These are phyloP conservation scores for Salmo trutta DNA, from an alignment of 2,797 vertebrate species.

Conservation along the genomic window DNA sequence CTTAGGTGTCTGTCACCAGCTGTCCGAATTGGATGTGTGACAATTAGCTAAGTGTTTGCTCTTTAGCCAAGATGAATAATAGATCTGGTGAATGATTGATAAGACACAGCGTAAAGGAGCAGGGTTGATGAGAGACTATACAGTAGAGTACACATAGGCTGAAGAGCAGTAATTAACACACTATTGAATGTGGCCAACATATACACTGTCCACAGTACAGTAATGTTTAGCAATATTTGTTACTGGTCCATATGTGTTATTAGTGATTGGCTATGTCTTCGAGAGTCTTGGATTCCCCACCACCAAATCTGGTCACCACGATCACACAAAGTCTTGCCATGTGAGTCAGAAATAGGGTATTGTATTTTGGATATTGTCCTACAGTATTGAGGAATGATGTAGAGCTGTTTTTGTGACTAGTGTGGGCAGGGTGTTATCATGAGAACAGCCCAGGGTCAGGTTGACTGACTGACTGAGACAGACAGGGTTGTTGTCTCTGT, in stretches of 20 bases:
- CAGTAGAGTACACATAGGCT: background rate
- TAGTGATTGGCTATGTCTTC: background rate
- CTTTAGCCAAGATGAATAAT: constrained; percentile 84
- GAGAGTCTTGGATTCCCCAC: background rate
- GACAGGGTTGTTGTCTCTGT: background rate
- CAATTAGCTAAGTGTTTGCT: constrained; percentile 80
- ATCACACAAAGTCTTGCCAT: background rate
- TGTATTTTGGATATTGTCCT: background rate
- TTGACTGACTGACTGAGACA: background rate
- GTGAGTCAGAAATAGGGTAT: background rate
- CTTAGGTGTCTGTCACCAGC: constrained; percentile 29
- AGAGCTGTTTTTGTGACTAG: background rate
- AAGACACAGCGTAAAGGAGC: constrained; percentile 57
- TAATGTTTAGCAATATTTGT: no score
- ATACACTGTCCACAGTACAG: background rate
- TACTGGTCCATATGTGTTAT: background rate
- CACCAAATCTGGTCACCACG: background rate
- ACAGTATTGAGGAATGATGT: background rate
- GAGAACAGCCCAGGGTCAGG: background rate
- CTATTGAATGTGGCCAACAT: background rate
- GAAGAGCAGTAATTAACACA: background rate
- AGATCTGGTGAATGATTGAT: constrained; percentile 83
- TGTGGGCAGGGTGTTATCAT: background rate
- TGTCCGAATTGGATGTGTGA: constrained; percentile 36
- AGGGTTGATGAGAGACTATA: background rate